A percentile compares a stretch with the other conserved stretches of the same genome.
These are phyloP conservation scores for Leucania comma DNA, from an alignment of 2,888 invertebrate genomes.

Conservation along the genomic window DNA sequence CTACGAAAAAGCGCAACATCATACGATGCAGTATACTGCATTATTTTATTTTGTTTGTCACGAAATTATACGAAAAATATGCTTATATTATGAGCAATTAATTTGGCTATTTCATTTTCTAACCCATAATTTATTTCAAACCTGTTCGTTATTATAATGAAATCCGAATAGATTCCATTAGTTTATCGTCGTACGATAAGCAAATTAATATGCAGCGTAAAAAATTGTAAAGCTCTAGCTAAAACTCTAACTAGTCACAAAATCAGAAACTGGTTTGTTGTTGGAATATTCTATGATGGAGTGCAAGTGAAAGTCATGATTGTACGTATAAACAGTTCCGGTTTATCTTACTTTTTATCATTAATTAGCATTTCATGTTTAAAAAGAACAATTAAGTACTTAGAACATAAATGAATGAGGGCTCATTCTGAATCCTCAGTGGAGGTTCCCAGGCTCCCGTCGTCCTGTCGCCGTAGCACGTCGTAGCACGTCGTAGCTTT, in stretches of 20 bases:
- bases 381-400: conserved; percentile 30
- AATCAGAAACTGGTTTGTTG: conserved; percentile 84
- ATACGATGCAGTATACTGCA: conserved; percentile 30
- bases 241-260: conserved; percentile 77
- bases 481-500: conserved; percentile 38
- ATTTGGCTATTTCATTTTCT: conserved; percentile 67
- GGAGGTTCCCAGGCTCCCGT: conserved; percentile 23
- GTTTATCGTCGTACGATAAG: conserved; percentile 72
- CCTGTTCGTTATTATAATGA: conserved; percentile 73
- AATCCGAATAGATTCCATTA: conserved; percentile 73
- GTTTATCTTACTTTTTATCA: conserved; percentile 80
- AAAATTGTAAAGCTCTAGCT: conserved; percentile 67
- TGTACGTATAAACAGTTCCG: conserved; percentile 86
- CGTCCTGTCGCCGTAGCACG: not conserved
- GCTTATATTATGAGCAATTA: conserved; percentile 62
- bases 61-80: conserved; percentile 61
- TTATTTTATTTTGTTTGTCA: conserved; percentile 50
- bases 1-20: not conserved
- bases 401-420: conserved; percentile 8
- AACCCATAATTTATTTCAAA: conserved; percentile 72
- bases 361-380: conserved; percentile 75
- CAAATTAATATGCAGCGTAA: conserved; percentile 74
- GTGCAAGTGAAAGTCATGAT: conserved; percentile 89
- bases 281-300: conserved; percentile 87
- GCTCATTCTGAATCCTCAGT: not conserved